Conservation (phyloP, 2,797 vertebrate genomes). For the Synaphobranchus kaupii region DNA sequence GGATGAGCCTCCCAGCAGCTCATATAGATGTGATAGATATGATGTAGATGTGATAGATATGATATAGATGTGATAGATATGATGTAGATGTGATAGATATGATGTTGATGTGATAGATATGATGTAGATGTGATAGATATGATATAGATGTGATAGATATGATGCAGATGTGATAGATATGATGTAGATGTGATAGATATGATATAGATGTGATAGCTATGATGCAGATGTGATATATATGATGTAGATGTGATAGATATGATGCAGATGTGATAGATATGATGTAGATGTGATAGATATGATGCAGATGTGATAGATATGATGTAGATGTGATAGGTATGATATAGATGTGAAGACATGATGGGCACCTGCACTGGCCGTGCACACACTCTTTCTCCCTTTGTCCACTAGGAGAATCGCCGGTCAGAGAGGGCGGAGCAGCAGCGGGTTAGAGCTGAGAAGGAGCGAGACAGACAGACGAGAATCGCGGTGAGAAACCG, state of each 20-base stretch:
- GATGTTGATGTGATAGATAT: no score
- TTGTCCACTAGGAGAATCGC: conserved; percentile 72
- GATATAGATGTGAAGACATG: not conserved
- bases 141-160: not conserved
- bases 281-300: not conserved
- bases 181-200: not conserved
- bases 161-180: no score
- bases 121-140: not conserved
- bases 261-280: not conserved
- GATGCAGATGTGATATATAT: no score
- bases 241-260: not conserved
- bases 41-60: no score
- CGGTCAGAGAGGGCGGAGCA: conserved; percentile 84
- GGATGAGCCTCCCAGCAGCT: no score
- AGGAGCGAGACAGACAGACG: conserved; percentile 85
- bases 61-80: no score
- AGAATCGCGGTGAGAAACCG: conserved; percentile 75
- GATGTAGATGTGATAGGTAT: not conserved
- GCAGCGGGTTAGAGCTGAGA: conserved; percentile 83
- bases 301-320: not conserved
- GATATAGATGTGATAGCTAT: not conserved
- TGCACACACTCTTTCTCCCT: not conserved
- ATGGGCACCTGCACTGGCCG: not conserved
- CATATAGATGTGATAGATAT: no score
- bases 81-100: not conserved